These are phyloP conservation scores for Oscheius sp. DNA, from an alignment of 2,888 invertebrate species.

Conservation along the genomic window DNA sequence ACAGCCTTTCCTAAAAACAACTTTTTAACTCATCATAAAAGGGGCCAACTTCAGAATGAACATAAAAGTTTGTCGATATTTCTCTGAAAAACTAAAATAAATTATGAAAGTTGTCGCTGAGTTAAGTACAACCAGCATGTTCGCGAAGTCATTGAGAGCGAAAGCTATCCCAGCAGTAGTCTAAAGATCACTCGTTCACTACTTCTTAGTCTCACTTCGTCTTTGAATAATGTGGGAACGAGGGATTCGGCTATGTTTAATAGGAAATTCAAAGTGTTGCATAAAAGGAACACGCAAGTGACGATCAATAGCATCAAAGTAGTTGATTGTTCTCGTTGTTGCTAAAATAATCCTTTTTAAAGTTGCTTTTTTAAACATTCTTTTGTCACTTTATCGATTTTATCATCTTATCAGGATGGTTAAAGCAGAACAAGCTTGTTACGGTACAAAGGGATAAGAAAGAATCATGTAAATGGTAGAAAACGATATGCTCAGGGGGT, in stretches of 20 bases:
- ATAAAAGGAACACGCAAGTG: slow-evolving; percentile 63
- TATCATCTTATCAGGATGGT: background rate
- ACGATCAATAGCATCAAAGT: slow-evolving; percentile 68
- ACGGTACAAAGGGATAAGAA: background rate
- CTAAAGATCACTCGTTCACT: slow-evolving; percentile 17
- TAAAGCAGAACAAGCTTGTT: no score
- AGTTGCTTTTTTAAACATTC: background rate
- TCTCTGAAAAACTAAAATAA: slow-evolving; percentile 65
- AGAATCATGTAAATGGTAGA: background rate
- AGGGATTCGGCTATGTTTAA: slow-evolving; percentile 64
- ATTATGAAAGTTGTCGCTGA: slow-evolving; percentile 67
- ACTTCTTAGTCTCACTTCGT: slow-evolving; percentile 33
- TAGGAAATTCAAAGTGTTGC: slow-evolving; percentile 67
- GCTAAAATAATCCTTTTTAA: slow-evolving; percentile 42
- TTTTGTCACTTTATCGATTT: background rate
- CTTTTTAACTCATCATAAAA: background rate
- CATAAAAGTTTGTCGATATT: slow-evolving; percentile 60
- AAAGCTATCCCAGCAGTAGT: slow-evolving; percentile 57
- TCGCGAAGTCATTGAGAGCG: slow-evolving; percentile 65
- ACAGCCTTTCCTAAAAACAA: slow-evolving; percentile 51
- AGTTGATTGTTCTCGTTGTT: slow-evolving; percentile 66
- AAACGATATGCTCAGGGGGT: background rate
- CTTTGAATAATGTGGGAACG: slow-evolving; percentile 52
- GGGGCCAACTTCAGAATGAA: slow-evolving; percentile 53
- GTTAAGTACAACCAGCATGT: slow-evolving; percentile 65